Evolutionary conservation across 2,888 invertebrate species (phyloP).

Genomic region (Drosophila anomalata): DNA sequence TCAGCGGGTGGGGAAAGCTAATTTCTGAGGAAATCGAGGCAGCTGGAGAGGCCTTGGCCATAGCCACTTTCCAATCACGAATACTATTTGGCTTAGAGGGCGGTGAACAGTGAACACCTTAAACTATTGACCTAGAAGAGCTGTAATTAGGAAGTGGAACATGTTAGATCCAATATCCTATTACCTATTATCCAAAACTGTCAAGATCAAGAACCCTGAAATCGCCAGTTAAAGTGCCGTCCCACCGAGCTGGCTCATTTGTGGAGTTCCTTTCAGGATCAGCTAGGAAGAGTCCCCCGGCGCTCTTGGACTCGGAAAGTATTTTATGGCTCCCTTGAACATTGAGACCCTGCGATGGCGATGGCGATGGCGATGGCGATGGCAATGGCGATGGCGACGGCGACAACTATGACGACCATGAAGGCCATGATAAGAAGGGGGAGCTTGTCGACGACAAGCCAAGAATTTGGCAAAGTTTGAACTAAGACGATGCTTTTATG

Average conservation of each 20-base stretch:
- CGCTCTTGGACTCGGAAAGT: conserved; percentile 48
- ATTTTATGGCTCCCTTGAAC: conserved; percentile 75
- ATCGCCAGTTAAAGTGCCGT: conserved; percentile 40
- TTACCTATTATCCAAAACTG: neutral
- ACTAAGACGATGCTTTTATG: conserved; percentile 69
- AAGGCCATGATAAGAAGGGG: neutral
- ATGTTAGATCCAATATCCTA: neutral
- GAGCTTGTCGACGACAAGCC: conserved; percentile 53
- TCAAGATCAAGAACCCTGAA: conserved; percentile 35
- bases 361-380: conserved; percentile 35
- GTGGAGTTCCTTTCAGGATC: conserved; percentile 40
- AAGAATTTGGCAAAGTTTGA: conserved; percentile 51
- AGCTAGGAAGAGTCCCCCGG: conserved; percentile 28
- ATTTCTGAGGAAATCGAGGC: conserved; percentile 14
- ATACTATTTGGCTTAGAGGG: neutral
- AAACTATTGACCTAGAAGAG: conserved; percentile 13
- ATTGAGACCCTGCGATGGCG: conserved; percentile 62
- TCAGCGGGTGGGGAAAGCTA: conserved; percentile 25
- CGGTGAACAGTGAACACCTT: neutral
- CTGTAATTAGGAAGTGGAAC: neutral
- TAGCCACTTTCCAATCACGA: conserved; percentile 8
- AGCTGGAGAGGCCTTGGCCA: conserved; percentile 3
- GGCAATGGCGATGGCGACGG: conserved; percentile 12
- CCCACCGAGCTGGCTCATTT: conserved; percentile 47
- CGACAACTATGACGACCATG: conserved; percentile 34